phyloP scores from a whole-genome alignment of 2,888 invertebrate genomes.

The Bibio marci region DNA sequence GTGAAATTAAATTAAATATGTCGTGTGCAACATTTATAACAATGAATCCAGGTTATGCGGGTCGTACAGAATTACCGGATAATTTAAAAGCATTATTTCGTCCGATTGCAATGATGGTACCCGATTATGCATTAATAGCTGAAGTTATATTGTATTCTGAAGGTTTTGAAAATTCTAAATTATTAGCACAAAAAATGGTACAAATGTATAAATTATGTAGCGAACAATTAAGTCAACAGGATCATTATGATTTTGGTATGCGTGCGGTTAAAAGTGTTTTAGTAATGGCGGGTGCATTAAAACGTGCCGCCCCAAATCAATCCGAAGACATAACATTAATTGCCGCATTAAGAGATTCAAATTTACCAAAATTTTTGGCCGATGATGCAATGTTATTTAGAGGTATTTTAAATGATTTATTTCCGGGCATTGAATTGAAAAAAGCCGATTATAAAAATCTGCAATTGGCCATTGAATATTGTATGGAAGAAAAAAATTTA shows the following conservation, averaged over 20 bases:
- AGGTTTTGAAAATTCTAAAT: conserved; percentile 77
- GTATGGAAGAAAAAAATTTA: conserved; percentile 39
- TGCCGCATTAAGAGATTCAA: conserved; percentile 73
- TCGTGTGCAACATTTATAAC: conserved; percentile 78
- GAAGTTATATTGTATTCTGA: conserved; percentile 88
- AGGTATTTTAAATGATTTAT: conserved; percentile 77
- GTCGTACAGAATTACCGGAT: conserved; percentile 74
- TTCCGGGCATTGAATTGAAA: conserved; percentile 66
- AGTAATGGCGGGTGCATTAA: conserved; percentile 79
- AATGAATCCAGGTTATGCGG: conserved; percentile 87
- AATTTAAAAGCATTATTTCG: conserved; percentile 76
- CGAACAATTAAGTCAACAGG: conserved; percentile 80
- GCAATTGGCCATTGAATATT: conserved; percentile 41
- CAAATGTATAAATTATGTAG: conserved; percentile 85
- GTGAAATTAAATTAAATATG: conserved; percentile 64
- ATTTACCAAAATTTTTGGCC: conserved; percentile 74
- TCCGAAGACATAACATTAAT: conserved; percentile 70
- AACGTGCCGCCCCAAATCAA: conserved; percentile 68
- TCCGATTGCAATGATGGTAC: conserved; percentile 85
- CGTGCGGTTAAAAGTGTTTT: conserved; percentile 58
- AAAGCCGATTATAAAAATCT: conserved; percentile 63
- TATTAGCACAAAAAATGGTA: conserved; percentile 80
- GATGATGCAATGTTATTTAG: conserved; percentile 73
- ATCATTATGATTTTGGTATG: conserved; percentile 90
- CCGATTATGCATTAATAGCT: conserved; percentile 75